A percentile compares a stretch with the other conserved stretches of the same genome.
Evolutionary conservation across 2,113 vertebrate species (phyloP).

Genomic region (Gasterosteus aculeatus): DNA sequence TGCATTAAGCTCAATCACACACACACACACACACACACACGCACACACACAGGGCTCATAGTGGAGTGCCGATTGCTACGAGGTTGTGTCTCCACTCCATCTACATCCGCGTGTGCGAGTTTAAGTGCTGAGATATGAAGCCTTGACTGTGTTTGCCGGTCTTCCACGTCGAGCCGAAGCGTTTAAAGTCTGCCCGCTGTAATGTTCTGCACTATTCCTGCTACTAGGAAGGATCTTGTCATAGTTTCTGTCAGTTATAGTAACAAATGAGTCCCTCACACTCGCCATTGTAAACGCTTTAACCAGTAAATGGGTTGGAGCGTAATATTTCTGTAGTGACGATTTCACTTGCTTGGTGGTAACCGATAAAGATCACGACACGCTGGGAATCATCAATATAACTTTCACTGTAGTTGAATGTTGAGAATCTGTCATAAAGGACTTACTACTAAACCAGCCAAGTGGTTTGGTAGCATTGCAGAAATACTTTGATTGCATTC

Average conservation of each 20-base stretch:
- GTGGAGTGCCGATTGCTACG: constrained; percentile 48
- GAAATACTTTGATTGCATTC: not conserved
- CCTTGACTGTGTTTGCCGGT: constrained; percentile 43
- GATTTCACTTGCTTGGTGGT: not conserved
- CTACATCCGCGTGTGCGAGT: constrained; percentile 23
- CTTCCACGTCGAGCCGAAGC: not conserved
- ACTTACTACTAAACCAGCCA: not conserved
- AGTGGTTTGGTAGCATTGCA: not conserved
- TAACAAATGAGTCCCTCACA: not conserved
- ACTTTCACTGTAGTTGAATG: not conserved
- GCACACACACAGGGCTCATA: constrained; percentile 30
- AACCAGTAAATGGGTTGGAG: not conserved
- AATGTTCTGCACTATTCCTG: not conserved
- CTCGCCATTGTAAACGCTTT: not conserved
- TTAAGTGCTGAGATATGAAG: constrained; percentile 60
- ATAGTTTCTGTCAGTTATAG: not conserved
- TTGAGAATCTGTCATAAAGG: not conserved
- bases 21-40: constrained; percentile 20
- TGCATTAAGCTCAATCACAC: constrained; percentile 69
- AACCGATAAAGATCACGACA: not conserved
- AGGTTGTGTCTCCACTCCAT: constrained; percentile 30
- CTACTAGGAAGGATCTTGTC: not conserved
- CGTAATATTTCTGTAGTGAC: not conserved
- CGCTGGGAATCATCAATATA: not conserved
- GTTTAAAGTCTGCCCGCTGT: constrained; percentile 2